Conservation (phyloP, 2,888 invertebrate genomes). For the Caenorhabditis becei region DNA sequence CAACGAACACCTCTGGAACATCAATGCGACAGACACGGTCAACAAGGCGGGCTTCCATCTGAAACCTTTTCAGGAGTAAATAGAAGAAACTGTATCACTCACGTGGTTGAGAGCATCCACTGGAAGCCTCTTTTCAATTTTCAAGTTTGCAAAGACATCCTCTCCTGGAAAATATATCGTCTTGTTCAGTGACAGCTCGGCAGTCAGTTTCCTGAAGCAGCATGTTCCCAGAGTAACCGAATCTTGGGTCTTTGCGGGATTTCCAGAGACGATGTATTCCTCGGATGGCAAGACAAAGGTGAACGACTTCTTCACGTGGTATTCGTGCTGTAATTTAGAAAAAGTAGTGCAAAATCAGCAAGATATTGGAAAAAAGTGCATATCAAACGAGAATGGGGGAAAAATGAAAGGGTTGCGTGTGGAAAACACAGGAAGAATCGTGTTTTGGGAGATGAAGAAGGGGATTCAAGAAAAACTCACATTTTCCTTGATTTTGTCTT, state of each 20-base stretch:
- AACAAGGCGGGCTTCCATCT: constrained; percentile 73
- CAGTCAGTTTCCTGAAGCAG: constrained; percentile 79
- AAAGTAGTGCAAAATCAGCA: background rate
- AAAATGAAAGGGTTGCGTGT: background rate
- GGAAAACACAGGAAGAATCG: no score
- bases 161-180: constrained; percentile 78
- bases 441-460: no score
- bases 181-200: constrained; percentile 74
- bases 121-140: constrained; percentile 71
- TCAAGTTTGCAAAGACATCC: constrained; percentile 72
- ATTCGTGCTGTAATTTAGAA: constrained; percentile 72
- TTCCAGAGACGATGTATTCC: constrained; percentile 70
- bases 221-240: constrained; percentile 74
- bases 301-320: constrained; percentile 78
- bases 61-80: no score
- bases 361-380: background rate
- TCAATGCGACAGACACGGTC: constrained; percentile 68
- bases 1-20: constrained; percentile 63
- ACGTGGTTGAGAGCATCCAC: constrained; percentile 71
- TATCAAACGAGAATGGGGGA: no score
- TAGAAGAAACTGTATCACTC: no score
- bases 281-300: constrained; percentile 73
- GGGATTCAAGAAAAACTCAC: no score
- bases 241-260: constrained; percentile 70
- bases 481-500: constrained; percentile 64